Conservation (phyloP, 2,797 vertebrate species). For the Lithobates pipiens region DNA sequence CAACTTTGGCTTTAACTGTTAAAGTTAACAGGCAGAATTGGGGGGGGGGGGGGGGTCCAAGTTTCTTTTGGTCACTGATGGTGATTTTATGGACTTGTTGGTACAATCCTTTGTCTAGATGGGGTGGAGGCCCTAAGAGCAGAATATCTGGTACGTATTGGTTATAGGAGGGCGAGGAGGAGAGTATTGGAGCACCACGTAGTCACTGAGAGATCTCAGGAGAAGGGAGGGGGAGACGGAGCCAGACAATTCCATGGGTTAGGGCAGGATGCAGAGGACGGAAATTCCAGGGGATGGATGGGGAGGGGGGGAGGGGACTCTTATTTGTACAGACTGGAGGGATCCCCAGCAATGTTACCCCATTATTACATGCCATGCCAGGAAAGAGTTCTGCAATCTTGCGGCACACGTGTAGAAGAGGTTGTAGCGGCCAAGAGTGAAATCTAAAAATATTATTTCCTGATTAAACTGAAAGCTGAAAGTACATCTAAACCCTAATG, state of each 20-base stretch:
- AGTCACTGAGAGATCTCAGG: conserved; percentile 37
- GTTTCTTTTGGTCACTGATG: too few relatives aligned
- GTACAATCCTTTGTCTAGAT: too few relatives aligned
- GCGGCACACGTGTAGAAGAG: not conserved
- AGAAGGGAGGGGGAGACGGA: conserved; percentile 19
- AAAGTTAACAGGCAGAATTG: too few relatives aligned
- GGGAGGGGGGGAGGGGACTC: not conserved
- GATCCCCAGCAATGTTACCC: conserved; percentile 15
- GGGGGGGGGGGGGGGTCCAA: too few relatives aligned
- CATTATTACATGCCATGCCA: not conserved
- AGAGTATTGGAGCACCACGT: conserved; percentile 45
- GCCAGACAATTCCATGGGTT: conserved; percentile 52
- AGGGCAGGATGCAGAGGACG: conserved; percentile 59
- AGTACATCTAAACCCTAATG: not conserved
- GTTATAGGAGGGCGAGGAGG: not conserved
- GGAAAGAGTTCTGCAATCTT: not conserved
- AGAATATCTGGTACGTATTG: not conserved
- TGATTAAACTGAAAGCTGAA: not conserved
- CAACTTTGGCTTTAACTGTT: too few relatives aligned
- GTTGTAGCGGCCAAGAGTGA: not conserved
- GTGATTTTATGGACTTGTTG: too few relatives aligned
- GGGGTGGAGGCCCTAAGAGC: too few relatives aligned
- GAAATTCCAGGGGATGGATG: conserved; percentile 50
- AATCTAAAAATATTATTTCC: not conserved
- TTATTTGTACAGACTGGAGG: conserved; percentile 18